Percentiles rank a stretch among this genome's conserved stretches.
These are phyloP conservation scores for Anaspis maculata DNA, from an alignment of 2,888 invertebrate genomes.

Conservation along the genomic window DNA sequence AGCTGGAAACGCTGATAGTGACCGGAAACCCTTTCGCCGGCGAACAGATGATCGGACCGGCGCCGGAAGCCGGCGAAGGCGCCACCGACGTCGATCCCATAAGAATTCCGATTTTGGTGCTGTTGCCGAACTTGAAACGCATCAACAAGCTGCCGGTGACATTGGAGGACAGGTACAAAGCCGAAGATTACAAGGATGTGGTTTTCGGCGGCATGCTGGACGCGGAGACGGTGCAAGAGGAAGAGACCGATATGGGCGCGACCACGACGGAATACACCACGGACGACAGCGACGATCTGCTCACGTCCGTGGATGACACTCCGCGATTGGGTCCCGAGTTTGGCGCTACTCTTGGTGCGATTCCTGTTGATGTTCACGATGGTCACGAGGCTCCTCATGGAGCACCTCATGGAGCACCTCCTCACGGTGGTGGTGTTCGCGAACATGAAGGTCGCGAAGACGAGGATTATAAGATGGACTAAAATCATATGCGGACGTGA, in stretches of 20 bases:
- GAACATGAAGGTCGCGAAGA: too few species aligned
- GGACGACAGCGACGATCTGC: not conserved
- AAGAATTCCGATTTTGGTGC: slow-evolving; percentile 40
- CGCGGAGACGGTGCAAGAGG: slow-evolving; percentile 32
- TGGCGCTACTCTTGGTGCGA: too few species aligned
- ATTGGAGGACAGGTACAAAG: slow-evolving; percentile 45
- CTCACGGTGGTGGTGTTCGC: too few species aligned
- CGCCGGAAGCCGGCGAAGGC: slow-evolving; percentile 5
- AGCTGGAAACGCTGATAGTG: slow-evolving; percentile 46
- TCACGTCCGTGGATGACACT: too few species aligned
- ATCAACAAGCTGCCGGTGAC: slow-evolving; percentile 48
- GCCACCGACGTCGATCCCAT: slow-evolving; percentile 15
- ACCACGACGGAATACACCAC: slow-evolving; percentile 16
- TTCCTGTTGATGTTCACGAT: too few species aligned
- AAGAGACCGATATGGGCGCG: slow-evolving; percentile 18
- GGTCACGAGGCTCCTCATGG: too few species aligned
- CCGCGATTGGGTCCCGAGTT: too few species aligned
- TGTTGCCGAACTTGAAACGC: slow-evolving; percentile 47
- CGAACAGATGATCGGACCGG: not conserved
- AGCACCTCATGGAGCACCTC: too few species aligned
- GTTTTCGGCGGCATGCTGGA: slow-evolving; percentile 32
- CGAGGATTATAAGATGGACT: too few species aligned
- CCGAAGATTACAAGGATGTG: slow-evolving; percentile 23
- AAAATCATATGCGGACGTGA: too few species aligned
- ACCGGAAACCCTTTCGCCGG: slow-evolving; percentile 46